These are phyloP conservation scores for Enteromius unitaeniatus DNA, from an alignment of 2,797 vertebrate genomes.

Conservation along the genomic window DNA sequence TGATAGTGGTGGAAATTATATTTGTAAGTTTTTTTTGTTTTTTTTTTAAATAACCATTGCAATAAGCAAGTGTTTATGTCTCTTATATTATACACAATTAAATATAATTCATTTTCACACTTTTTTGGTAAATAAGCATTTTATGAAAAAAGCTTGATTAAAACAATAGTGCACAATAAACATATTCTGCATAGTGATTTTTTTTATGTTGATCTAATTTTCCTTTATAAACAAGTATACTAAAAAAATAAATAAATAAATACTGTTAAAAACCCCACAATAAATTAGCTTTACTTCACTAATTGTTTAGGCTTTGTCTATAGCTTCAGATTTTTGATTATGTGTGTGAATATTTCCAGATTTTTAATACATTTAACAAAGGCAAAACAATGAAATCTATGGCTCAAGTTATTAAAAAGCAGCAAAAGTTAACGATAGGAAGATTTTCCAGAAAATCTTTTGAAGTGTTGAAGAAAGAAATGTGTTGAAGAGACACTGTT, in stretches of 20 bases:
- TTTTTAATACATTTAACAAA: background rate
- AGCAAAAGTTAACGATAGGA: background rate
- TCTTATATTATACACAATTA: background rate
- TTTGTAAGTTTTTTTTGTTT: too few species aligned
- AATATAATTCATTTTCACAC: background rate
- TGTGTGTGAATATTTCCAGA: background rate
- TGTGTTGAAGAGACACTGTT: background rate
- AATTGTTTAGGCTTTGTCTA: too few species aligned
- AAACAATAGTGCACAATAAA: background rate
- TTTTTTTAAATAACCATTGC: background rate
- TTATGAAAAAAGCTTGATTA: background rate
- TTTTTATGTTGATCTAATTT: background rate
- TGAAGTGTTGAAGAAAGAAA: too few species aligned
- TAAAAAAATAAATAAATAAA: background rate
- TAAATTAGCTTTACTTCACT: background rate
- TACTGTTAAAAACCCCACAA: background rate
- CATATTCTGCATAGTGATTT: background rate
- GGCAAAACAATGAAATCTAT: background rate
- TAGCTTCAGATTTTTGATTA: background rate
- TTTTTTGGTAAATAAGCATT: background rate
- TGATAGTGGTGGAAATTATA: background rate
- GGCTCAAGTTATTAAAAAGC: background rate
- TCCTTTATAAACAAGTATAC: background rate
- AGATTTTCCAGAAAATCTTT: background rate
- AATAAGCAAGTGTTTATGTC: background rate